A percentile compares a stretch with the other conserved stretches of the same genome.
These are phyloP conservation scores for Pteruthius melanotis DNA, from an alignment of 2,113 vertebrate species.

Conservation along the genomic window DNA sequence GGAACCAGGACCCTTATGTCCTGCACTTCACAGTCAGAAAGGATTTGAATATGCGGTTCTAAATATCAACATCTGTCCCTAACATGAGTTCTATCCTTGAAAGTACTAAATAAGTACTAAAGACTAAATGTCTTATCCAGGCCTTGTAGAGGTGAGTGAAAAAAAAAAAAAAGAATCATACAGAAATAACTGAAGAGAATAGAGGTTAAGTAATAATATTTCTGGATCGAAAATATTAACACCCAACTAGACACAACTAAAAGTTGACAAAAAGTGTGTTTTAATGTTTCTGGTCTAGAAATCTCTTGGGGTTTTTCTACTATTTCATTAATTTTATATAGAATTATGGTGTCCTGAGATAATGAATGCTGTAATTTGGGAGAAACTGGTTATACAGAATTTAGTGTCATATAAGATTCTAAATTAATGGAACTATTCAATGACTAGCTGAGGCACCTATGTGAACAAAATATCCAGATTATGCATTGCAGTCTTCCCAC, in stretches of 20 bases:
- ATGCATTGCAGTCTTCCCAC: not conserved
- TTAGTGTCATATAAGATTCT: not conserved
- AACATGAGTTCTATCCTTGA: not conserved
- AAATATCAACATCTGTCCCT: conserved; percentile 39
- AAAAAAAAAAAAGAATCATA: not conserved
- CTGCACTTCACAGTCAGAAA: not conserved
- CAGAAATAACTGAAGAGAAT: not conserved
- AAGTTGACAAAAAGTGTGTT: not conserved
- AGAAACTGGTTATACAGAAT: not conserved
- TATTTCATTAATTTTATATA: not conserved
- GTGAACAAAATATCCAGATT: not conserved
- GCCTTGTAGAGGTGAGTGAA: not conserved
- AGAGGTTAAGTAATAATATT: not conserved
- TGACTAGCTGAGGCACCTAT: not conserved
- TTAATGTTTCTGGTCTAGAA: not conserved
- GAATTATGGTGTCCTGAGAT: not conserved
- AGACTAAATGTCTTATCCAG: not conserved
- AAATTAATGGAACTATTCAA: not conserved
- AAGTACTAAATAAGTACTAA: not conserved
- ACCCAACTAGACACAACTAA: not conserved
- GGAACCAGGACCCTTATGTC: not conserved
- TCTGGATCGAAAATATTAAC: not conserved
- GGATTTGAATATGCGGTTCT: not conserved
- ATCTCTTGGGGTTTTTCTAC: fast-evolving
- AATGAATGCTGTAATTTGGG: not conserved